A percentile compares a stretch with the other conserved stretches of the same genome.
Conservation (phyloP, 2,797 vertebrate species). For the Chloroceryle inda region DNA sequence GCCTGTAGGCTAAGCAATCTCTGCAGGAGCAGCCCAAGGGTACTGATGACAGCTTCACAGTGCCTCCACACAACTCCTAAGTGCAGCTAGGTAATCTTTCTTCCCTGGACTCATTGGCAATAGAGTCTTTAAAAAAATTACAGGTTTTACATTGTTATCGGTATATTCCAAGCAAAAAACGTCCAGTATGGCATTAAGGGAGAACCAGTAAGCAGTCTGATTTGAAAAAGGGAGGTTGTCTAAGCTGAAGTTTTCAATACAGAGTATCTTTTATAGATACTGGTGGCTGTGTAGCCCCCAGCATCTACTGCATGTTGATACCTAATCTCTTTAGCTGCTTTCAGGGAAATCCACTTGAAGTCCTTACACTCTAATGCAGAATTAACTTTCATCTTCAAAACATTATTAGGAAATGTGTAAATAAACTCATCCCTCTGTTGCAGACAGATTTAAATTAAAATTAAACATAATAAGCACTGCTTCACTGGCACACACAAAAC, state of each 20-base stretch:
- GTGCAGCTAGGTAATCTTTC: background rate
- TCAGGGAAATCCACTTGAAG: slow-evolving; percentile 8
- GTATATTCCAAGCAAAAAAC: background rate
- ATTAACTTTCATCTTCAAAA: slow-evolving; percentile 20
- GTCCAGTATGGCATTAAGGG: background rate
- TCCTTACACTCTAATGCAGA: background rate
- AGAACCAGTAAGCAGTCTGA: background rate
- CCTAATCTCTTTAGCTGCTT: background rate
- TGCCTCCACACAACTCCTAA: background rate
- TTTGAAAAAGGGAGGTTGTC: background rate
- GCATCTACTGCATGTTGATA: background rate
- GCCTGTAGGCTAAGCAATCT: background rate
- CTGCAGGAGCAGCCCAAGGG: background rate
- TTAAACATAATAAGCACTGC: slow-evolving; percentile 8
- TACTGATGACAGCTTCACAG: background rate
- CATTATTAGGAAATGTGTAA: slow-evolving; percentile 39
- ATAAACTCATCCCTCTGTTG: slow-evolving; percentile 27
- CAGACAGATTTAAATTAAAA: slow-evolving; percentile 48
- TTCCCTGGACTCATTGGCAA: background rate
- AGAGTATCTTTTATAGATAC: too few species aligned
- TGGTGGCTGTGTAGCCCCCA: background rate
- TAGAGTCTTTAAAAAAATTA: background rate
- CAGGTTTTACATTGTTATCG: background rate
- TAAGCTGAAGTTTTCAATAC: background rate
- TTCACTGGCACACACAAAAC: slow-evolving; percentile 28